Base-by-base conservation (phyloP, 2,113 vertebrate species). In the Budorcas taxicolor region DNA sequence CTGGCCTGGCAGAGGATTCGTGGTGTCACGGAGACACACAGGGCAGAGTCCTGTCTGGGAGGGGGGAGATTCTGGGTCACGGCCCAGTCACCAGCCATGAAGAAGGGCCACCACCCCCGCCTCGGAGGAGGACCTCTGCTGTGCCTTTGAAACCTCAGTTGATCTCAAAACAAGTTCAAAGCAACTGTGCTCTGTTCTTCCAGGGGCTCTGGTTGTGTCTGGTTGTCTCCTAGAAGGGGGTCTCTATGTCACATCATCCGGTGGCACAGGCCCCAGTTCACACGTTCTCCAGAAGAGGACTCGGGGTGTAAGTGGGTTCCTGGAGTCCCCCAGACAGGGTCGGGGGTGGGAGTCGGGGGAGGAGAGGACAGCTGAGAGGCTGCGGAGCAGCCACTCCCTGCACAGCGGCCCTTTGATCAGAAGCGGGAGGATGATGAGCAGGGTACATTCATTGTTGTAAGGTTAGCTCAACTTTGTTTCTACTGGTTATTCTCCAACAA, bases 241-340 rank as follows among this genome's bases (percentile, higher is more conserved):
- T 52, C 36, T 21, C 3, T 1, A 1, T 0, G 7, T 2, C 62
- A 0, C 3, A 19, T 90, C 81, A 57, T 15, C 6, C 1, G 0
- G 3, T 8, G 33, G 27, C 81, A 6, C 10, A 3, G 31, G 25
- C 4, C 87, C 55, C 12, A 40, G 36, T 4, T 55, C 57, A 19
- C 33, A 16, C 0, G 0, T 4, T 50, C 82, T 52, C 45, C 21
- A 7, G 81, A 27, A 31, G 45, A 10, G 1, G 71, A 16, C 1
- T 2, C 0, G 1, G 55, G 50, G 36, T 3, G 0, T 6, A 85
- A 19, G 25, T 15, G 25, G 27, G 6, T 31, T 40, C 80, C 33
- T 21, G 67, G 57, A 40, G 55, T 9, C 31, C 80, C 33, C 16
- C 1, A 15, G 47, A 25, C 15, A 0, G 19, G 40, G 83, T 23